A percentile compares a stretch with the other conserved stretches of the same genome.
Evolutionary conservation across 2,888 invertebrate genomes (phyloP).

Genomic region (Cyrtodaria siliqua): DNA sequence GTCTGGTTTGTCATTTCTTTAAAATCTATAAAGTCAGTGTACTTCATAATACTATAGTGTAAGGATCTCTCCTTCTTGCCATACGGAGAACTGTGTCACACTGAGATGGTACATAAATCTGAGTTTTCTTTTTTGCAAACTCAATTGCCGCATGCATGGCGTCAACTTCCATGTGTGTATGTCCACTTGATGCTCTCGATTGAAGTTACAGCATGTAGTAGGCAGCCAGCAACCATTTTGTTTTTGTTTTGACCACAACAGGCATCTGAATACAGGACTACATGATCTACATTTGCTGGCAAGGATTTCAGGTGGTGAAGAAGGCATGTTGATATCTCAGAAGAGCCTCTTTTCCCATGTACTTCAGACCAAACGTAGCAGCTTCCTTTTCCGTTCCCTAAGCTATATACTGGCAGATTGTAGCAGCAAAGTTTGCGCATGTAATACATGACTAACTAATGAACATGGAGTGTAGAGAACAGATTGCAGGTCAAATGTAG

Average conservation of each 20-base stretch:
- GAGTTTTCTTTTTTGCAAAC: slow-evolving; percentile 43
- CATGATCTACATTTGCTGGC: slow-evolving; percentile 26
- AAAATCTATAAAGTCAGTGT: no score
- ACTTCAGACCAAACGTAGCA: slow-evolving; percentile 50
- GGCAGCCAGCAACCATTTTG: slow-evolving; percentile 32
- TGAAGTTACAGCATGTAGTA: slow-evolving; percentile 31
- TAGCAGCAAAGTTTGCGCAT: slow-evolving; percentile 42
- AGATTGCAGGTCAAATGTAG: slow-evolving; percentile 45
- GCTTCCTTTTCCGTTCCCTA: slow-evolving; percentile 17
- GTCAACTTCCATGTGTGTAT: slow-evolving; percentile 57
- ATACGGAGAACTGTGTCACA: no score
- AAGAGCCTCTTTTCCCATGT: slow-evolving; percentile 28
- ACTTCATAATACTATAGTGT: no score
- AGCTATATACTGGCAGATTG: slow-evolving; percentile 38
- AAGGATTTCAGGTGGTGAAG: slow-evolving; percentile 26
- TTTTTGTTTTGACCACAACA: slow-evolving; percentile 47
- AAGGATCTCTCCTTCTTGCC: no score
- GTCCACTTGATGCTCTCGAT: slow-evolving; percentile 31
- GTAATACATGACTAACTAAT: slow-evolving; percentile 40
- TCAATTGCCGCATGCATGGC: slow-evolving; percentile 47
- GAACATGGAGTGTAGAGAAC: slow-evolving; percentile 39
- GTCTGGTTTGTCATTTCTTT: no score
- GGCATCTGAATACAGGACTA: slow-evolving; percentile 48
- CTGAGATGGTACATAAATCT: no score
- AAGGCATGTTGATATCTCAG: slow-evolving; percentile 50